Conservation (phyloP, 2,113 vertebrate genomes). For the Chaetorhynchus papuensis region DNA sequence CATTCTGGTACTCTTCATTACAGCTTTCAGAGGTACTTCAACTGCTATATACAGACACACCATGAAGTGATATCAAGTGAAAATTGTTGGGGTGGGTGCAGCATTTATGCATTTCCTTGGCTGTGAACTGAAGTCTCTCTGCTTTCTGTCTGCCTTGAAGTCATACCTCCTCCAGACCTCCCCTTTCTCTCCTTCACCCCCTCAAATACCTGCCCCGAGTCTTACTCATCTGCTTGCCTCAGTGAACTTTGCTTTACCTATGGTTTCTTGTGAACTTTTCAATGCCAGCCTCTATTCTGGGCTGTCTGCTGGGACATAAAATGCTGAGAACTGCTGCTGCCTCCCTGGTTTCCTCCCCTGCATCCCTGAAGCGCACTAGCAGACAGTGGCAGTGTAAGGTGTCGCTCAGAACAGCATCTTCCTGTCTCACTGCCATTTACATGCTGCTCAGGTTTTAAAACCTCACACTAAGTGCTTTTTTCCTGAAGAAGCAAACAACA, state of each 20-base stretch:
- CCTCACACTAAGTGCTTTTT: conserved; percentile 36
- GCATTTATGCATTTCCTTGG: conserved; percentile 49
- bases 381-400: conserved; percentile 17
- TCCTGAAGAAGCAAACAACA: conserved; percentile 51
- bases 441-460: conserved; percentile 64
- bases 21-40: background rate
- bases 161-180: background rate
- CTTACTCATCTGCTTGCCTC: background rate
- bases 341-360: background rate
- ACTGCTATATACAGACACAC: conserved; percentile 5
- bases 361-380: conserved; percentile 22
- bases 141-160: conserved; percentile 14
- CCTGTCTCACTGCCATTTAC: conserved; percentile 54
- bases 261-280: background rate
- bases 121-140: conserved; percentile 59
- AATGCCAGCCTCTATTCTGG: background rate
- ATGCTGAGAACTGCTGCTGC: background rate
- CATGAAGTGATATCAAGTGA: conserved; percentile 60
- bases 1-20: background rate
- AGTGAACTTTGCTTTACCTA: background rate
- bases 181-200: conserved; percentile 14
- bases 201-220: background rate
- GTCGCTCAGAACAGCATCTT: conserved; percentile 32
- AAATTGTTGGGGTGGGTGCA: conserved; percentile 63
- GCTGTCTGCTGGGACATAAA: background rate